Percentiles rank a stretch among this genome's conserved stretches.
Evolutionary conservation across 2,797 vertebrate genomes (phyloP).

Genomic region (Chiroxiphia lanceolata): DNA sequence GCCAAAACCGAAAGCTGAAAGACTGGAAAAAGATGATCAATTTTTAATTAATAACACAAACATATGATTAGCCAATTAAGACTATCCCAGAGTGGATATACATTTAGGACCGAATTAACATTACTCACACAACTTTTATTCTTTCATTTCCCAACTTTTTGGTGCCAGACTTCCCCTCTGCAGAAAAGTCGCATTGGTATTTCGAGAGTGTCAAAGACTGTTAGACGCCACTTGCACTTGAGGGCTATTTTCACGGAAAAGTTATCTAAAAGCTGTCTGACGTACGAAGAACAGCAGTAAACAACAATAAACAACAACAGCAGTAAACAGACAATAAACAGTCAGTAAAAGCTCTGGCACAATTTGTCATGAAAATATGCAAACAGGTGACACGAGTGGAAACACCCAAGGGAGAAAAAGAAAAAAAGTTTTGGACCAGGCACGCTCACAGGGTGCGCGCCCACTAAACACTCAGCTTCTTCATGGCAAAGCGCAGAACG

Average conservation of each 20-base stretch:
- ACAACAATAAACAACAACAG: no score
- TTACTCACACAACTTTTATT: neutral
- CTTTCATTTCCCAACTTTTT: neutral
- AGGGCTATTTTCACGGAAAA: neutral
- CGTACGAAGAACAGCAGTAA: neutral
- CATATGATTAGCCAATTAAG: neutral
- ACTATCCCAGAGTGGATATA: neutral
- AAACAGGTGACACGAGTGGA: neutral
- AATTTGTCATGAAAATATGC: neutral
- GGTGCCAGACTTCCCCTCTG: neutral
- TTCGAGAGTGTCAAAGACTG: fast-evolving
- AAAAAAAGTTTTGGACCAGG: neutral
- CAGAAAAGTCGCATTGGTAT: neutral
- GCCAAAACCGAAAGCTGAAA: neutral
- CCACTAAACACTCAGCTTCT: neutral
- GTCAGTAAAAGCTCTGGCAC: neutral
- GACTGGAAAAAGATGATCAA: neutral
- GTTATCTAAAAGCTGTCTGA: neutral
- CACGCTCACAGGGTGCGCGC: fast-evolving
- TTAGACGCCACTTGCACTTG: fast-evolving
- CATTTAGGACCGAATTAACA: neutral
- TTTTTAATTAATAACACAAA: neutral
- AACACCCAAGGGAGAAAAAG: neutral
- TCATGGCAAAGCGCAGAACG: neutral
- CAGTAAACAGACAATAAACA: no score